Conservation (phyloP, 2,797 vertebrate species). For the Sebastes jordani region DNA sequence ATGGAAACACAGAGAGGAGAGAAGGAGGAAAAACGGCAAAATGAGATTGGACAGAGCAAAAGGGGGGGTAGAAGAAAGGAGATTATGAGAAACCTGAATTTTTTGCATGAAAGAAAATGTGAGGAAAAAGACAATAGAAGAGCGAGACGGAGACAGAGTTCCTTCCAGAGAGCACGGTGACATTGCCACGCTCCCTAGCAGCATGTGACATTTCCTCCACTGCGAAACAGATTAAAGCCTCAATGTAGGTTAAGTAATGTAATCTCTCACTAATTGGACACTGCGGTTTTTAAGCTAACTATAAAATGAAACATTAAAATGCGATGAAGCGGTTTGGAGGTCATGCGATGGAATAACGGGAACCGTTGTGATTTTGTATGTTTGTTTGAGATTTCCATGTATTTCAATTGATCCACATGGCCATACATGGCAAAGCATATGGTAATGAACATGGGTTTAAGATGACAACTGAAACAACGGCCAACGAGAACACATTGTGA, state of each 20-base stretch:
- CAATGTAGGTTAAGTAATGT: constrained; percentile 53
- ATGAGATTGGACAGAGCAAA: not conserved
- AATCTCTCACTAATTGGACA: constrained; percentile 61
- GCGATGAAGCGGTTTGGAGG: not conserved
- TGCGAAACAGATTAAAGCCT: constrained; percentile 52
- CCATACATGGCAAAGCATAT: not conserved
- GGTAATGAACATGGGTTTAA: not conserved
- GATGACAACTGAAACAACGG: not conserved
- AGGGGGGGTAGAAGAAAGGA: not conserved
- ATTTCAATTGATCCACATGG: not conserved
- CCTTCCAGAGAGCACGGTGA: constrained; percentile 41
- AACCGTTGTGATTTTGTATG: not conserved
- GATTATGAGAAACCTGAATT: not conserved
- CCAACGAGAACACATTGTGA: not conserved
- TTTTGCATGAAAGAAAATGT: constrained; percentile 24
- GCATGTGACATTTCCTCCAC: constrained; percentile 48
- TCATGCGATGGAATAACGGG: not conserved
- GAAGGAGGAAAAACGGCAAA: not conserved
- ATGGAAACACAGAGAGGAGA: not conserved
- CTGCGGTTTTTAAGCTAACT: constrained; percentile 9
- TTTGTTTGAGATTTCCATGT: not conserved
- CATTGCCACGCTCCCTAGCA: constrained; percentile 38
- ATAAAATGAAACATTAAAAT: constrained; percentile 18
- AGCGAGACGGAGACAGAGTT: not conserved
- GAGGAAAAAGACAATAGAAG: not conserved